Conservation (phyloP, 1,140 invertebrate genomes). For the Danaus plexippus region DNA sequence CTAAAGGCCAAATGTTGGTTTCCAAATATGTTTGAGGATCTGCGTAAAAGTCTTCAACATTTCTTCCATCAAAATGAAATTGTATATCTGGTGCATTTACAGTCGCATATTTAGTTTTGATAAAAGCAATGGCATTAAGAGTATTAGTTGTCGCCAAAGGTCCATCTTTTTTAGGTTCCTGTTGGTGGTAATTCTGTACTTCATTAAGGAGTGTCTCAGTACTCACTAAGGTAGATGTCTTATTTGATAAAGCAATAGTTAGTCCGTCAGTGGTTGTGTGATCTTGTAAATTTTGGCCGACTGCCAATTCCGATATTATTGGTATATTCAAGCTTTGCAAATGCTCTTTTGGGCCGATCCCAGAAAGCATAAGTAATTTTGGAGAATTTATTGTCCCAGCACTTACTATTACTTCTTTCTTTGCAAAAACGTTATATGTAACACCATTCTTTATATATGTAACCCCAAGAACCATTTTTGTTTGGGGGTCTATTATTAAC, state of each 20-base stretch:
- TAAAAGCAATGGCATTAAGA: slow-evolving; percentile 68
- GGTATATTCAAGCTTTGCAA: slow-evolving; percentile 73
- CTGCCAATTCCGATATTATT: slow-evolving; percentile 75
- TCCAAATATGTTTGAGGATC: slow-evolving; percentile 68
- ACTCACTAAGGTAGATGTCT: slow-evolving; percentile 56
- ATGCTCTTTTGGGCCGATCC: slow-evolving; percentile 79
- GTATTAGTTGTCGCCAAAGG: slow-evolving; percentile 70
- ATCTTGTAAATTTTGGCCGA: slow-evolving; percentile 87
- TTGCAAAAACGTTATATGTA: slow-evolving; percentile 62
- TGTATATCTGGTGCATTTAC: slow-evolving; percentile 76
- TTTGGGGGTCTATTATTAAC: slow-evolving; percentile 79
- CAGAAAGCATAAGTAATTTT: slow-evolving; percentile 83
- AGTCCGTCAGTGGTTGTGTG: slow-evolving; percentile 76
- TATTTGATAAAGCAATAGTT: slow-evolving; percentile 71
- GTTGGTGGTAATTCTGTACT: slow-evolving; percentile 66
- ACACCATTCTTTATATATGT: slow-evolving; percentile 76
- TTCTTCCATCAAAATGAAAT: slow-evolving; percentile 74
- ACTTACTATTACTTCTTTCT: slow-evolving; percentile 82
- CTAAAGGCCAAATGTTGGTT: slow-evolving; percentile 63
- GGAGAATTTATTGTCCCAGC: slow-evolving; percentile 81
- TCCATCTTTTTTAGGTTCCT: slow-evolving; percentile 51
- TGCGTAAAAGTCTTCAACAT: slow-evolving; percentile 61
- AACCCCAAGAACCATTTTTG: slow-evolving; percentile 80
- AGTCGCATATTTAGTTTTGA: slow-evolving; percentile 68
- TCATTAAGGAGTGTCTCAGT: slow-evolving; percentile 65